Percentiles rank a stretch among this genome's conserved stretches.
Evolutionary conservation across 2,888 invertebrate species (phyloP).

Genomic region (Clitarchus hookeri): DNA sequence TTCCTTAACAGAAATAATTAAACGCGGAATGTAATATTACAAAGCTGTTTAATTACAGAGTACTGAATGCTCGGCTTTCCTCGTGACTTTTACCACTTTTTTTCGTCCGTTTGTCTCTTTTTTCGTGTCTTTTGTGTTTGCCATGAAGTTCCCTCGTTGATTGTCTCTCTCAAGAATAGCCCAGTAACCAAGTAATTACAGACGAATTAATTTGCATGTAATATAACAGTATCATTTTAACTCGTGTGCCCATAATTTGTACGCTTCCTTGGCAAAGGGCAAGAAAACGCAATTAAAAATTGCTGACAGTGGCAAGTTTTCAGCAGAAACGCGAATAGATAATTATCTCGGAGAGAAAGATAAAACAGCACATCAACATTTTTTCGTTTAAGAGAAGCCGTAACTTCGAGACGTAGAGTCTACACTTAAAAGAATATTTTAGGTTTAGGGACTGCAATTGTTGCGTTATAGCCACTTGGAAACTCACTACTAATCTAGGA

Average conservation of each 20-base stretch:
- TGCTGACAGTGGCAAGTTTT: conserved; percentile 1
- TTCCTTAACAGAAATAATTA: no score
- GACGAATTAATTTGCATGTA: conserved; percentile 20
- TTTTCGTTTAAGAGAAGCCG: no score
- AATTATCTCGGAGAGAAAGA: conserved; percentile 3
- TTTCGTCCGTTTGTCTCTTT: no score
- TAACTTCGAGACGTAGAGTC: no score
- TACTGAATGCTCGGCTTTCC: no score
- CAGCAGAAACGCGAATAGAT: background rate
- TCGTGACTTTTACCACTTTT: no score
- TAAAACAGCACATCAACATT: background rate
- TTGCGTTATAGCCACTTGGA: no score
- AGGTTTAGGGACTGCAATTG: no score
- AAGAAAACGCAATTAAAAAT: conserved; percentile 24
- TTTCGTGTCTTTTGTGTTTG: background rate
- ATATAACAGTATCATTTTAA: conserved; percentile 25
- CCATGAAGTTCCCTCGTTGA: background rate
- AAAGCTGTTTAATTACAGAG: no score
- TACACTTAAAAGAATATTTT: no score
- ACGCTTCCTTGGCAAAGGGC: background rate
- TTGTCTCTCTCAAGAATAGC: background rate
- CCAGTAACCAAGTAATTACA: conserved; percentile 10
- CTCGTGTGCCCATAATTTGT: background rate
- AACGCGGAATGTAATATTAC: no score
- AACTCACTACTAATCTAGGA: no score